Percentiles rank a stretch among this genome's conserved stretches.
These are phyloP conservation scores for Paralvinella palmiformis DNA, from an alignment of 1,140 invertebrate species.

Conservation along the genomic window DNA sequence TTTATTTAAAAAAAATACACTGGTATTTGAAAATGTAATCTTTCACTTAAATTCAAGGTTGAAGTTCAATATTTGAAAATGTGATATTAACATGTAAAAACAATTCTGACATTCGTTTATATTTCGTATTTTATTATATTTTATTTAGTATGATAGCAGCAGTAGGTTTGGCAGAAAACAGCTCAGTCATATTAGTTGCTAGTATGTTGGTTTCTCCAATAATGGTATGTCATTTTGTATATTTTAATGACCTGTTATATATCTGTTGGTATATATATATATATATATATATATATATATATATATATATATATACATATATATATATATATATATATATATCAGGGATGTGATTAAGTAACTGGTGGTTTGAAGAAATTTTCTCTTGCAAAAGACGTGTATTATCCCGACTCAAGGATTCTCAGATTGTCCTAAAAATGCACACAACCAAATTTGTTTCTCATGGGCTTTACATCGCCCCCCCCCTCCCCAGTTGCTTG, in stretches of 20 bases:
- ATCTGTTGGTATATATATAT: too few relatives aligned
- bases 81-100: background rate
- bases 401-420: too few relatives aligned
- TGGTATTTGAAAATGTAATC: background rate
- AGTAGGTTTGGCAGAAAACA: slow-evolving; percentile 73
- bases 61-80: background rate
- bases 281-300: background rate
- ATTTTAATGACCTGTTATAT: background rate
- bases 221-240: slow-evolving; percentile 58
- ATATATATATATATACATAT: background rate
- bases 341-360: too few relatives aligned
- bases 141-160: slow-evolving; percentile 54
- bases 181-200: slow-evolving; percentile 73
- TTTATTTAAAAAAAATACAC: background rate
- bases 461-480: background rate
- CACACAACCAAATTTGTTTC: background rate
- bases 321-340: too few relatives aligned
- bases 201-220: slow-evolving; percentile 82
- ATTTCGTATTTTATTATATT: background rate
- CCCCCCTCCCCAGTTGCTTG: background rate
- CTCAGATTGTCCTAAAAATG: too few relatives aligned
- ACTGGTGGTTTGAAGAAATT: too few relatives aligned
- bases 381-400: too few relatives aligned
- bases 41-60: background rate
- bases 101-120: background rate